A percentile compares a stretch with the other conserved stretches of the same genome.
Evolutionary conservation across 1,140 invertebrate species (phyloP).

Genomic region (Nylanderia fulva): DNA sequence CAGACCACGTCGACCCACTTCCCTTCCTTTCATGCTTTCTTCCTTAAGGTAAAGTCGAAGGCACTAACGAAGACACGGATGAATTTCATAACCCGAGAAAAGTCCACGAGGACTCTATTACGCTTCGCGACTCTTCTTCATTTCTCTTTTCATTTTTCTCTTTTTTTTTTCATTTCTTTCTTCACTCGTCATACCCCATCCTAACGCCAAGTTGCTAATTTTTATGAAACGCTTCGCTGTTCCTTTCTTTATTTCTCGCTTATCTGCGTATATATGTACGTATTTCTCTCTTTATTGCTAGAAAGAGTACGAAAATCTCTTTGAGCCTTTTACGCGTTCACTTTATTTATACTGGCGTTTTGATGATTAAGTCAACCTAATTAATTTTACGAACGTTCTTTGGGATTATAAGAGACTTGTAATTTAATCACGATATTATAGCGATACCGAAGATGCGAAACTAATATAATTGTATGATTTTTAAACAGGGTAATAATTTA

Average conservation of each 20-base stretch:
- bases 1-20: conserved; percentile 53
- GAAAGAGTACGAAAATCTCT: conserved; percentile 21
- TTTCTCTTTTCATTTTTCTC: conserved; percentile 11
- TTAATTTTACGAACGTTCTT: conserved; percentile 36
- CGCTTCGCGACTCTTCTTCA: conserved; percentile 21
- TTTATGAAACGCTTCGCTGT: conserved; percentile 17
- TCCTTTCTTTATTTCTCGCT: background rate
- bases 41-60: conserved; percentile 47
- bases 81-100: conserved; percentile 61
- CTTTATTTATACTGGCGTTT: background rate
- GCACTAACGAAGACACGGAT: conserved; percentile 59
- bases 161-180: conserved; percentile 24
- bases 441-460: background rate
- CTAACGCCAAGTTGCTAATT: conserved; percentile 39
- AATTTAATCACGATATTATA: conserved; percentile 24
- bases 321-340: conserved; percentile 21
- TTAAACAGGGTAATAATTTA: background rate
- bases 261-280: conserved; percentile 26
- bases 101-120: conserved; percentile 46
- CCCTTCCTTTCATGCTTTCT: conserved; percentile 45
- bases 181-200: conserved; percentile 22
- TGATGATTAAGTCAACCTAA: conserved; percentile 23
- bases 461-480: background rate
- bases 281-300: background rate
- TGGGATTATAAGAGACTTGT: background rate